Evolutionary conservation across 2,888 invertebrate genomes (phyloP), one percentile per base, ranked within the genome.

Genomic region (Callimorpha dominula): DNA sequence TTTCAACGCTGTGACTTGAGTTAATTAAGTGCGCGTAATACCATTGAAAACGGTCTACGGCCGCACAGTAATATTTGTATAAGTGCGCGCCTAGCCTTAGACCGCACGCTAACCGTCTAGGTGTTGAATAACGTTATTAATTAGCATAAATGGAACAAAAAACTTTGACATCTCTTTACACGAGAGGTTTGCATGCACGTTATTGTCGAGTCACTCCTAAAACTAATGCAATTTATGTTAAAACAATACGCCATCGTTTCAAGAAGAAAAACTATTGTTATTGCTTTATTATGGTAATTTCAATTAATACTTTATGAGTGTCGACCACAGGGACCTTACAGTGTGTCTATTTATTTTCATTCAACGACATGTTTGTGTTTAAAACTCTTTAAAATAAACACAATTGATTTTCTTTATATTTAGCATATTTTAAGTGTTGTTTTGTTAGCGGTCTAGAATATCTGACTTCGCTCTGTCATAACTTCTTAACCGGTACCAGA

Each of bases 161-260:
- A 87, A 82, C 76, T 17, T 81, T 88, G 90, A 90, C 89, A 87
- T 88, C 86, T 87, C 85, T 82, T 80, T 85, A 87, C 87, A 86
- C 84, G 67, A 73, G 84, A 79, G 85, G 82, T 76, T 83, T 79
- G 80, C 76, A 85, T 88, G 88, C 88, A 88, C 84, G 88, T 85
- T 81, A 71, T 70, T 79, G 74, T 72, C 60, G 11, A 78, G 71
- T 72, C 73, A 70, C 77, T 74, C 75, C 75, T 77, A 81, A 83
- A 80, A 79, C 74, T 71, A 84, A 85, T 85, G 86, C 81, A 85
- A 76, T 87, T 82, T 78, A 75, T 78, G 72, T 78, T 68, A 77
- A 82, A 83, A 81, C 72, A 78, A 78, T 20, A 60, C 7, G 40
- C 20, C 46, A 82, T 71, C 63, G 49, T 50, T 65, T 43, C n/a